Evolutionary conservation across 2,797 vertebrate species (phyloP), one percentile per base, ranked within the genome.

Genomic region (Tauraco hartlaubi): DNA sequence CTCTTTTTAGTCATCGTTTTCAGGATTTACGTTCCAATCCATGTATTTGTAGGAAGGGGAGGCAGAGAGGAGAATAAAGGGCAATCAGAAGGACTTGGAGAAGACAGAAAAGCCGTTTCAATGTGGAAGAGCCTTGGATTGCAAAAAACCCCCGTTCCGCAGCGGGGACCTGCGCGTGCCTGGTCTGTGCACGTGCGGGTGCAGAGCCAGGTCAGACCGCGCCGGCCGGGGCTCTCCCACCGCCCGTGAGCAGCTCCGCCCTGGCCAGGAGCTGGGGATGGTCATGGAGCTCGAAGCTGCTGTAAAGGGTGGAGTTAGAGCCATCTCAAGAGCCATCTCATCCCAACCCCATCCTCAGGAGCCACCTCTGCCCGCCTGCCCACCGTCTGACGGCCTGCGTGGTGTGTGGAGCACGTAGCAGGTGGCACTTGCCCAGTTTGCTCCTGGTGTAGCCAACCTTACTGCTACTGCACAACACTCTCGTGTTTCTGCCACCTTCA

Each of bases 1-100:
- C 92, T 94, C 95, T 15, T 25, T 95, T 87, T 96, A 92, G 96
- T 96, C 95, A 78, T 95, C n/a, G 1, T 95, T 95, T 93, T 95
- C 77, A 93, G 94, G 94, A 92, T 97, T 97, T 96, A 26, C 94
- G 88, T 82, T 94, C 4, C 6, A 85, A 92, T 83, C 84, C 72
- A 28, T 20, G 82, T 91, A 73, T 91, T 73, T 84, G 85, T 89
- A 73, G 46, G 88, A 87, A 72, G 55, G 87, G 69, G 77, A 80
- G 71, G 61, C 56, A 67, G 73, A 69, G 75, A 73, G 68, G 85
- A 88, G 92, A 72, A 86, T 73, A 81, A 85, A 94, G 88, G 91
- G 73, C 55, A 17, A 15, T 84, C 59, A 51, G 72, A 86, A 94
- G 80, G 74, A 63, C 61, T 39, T 88, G 75, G 87, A 87, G 92